Evolutionary conservation across 2,888 invertebrate genomes (phyloP).

Genomic region (Acrobasis suavella): DNA sequence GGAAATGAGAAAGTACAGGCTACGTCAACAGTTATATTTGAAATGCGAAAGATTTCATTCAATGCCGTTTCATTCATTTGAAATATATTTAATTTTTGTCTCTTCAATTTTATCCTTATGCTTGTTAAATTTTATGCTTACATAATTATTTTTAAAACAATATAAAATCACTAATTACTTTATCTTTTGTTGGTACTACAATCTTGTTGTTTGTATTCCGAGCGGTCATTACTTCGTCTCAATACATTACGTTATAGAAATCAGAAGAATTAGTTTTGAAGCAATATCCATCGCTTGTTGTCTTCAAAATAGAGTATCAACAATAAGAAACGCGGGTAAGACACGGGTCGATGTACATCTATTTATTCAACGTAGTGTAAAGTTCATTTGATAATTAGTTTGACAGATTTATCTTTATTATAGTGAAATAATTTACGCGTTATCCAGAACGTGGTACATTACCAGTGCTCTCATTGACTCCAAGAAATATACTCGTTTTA

Average conservation of each 20-base stretch:
- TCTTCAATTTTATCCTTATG: too few relatives aligned
- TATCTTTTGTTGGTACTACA: slow-evolving; percentile 42
- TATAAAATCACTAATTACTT: slow-evolving; percentile 6
- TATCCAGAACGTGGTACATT: slow-evolving; percentile 49
- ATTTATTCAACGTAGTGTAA: slow-evolving; percentile 37
- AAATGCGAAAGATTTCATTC: too few relatives aligned
- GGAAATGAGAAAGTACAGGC: too few relatives aligned
- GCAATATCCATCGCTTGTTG: slow-evolving; percentile 34
- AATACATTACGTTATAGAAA: not conserved
- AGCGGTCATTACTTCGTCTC: slow-evolving; percentile 55
- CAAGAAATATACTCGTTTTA: slow-evolving; percentile 41
- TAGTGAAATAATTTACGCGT: slow-evolving; percentile 45
- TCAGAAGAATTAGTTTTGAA: slow-evolving; percentile 13
- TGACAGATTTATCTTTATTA: slow-evolving; percentile 36
- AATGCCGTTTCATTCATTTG: too few relatives aligned
- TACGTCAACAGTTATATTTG: too few relatives aligned
- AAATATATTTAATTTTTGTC: too few relatives aligned
- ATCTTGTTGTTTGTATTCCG: slow-evolving; percentile 44
- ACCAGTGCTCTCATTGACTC: slow-evolving; percentile 50
- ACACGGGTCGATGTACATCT: slow-evolving; percentile 37
- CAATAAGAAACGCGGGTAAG: not conserved
- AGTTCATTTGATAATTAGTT: slow-evolving; percentile 39
- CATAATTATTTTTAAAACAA: not conserved
- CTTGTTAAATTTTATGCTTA: too few relatives aligned
- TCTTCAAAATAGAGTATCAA: not conserved